phyloP scores from a whole-genome alignment of 2,888 invertebrate genomes.

The Mythimna lalbum region DNA sequence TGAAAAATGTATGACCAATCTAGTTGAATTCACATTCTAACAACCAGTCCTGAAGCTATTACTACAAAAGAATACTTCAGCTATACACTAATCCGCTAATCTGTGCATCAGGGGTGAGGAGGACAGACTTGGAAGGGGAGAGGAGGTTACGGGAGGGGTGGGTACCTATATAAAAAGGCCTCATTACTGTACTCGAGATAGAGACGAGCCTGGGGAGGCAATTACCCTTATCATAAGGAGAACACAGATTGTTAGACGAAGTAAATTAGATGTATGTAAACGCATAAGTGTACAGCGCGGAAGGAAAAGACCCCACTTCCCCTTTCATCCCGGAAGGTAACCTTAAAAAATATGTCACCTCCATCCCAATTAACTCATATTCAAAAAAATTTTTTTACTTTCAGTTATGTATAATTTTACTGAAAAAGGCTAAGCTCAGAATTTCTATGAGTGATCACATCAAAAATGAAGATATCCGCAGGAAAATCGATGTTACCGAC shows the following conservation, averaged over 20 bases:
- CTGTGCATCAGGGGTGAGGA: constrained; percentile 36
- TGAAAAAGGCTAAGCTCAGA: no score
- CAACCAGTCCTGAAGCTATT: background rate
- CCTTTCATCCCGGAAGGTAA: no score
- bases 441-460: no score
- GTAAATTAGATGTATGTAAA: constrained; percentile 4
- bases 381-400: no score
- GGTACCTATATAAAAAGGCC: constrained; percentile 54
- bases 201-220: constrained; percentile 63
- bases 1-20: no score
- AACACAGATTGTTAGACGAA: constrained; percentile 44
- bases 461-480: no score
- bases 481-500: no score
- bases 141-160: background rate
- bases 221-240: constrained; percentile 66
- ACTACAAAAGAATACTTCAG: constrained; percentile 3
- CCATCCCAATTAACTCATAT: no score
- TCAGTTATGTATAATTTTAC: no score
- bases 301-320: background rate
- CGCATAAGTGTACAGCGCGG: background rate
- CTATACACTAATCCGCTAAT: constrained; percentile 2
- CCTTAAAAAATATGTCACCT: no score
- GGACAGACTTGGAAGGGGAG: no score
- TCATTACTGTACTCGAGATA: constrained; percentile 68
- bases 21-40: no score